Base-by-base conservation (phyloP, 2,888 invertebrate species). In the Amblyteles armatorius region DNA sequence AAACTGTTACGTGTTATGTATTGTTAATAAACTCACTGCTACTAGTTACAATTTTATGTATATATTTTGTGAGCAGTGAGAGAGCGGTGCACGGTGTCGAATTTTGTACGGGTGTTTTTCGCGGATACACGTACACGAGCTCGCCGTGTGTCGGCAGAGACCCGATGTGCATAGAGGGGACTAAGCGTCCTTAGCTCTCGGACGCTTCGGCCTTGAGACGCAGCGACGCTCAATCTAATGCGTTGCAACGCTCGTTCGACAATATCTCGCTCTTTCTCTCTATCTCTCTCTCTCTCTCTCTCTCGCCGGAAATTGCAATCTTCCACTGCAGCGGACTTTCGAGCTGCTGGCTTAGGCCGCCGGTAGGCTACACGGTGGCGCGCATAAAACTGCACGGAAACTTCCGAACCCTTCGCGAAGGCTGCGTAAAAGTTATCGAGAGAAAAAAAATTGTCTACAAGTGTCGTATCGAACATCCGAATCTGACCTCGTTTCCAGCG, bases 141-240 rank as follows among this genome's bases (percentile, higher is more conserved):
- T 50, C 3, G 3, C 50, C 9, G 5, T 40, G 44, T 78, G 69
- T 77, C 65, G 52, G 68, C 40, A 22, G 63, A 63, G 50, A 44
- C 68, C 74, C 73, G 63, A 63, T 63, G 82, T 65, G 84, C 82
- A 84, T 84, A 87, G 89, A 87, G 88, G 89, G 87, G 89, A 83
- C 86, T 87, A 85, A 89, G 90, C 90, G 91, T 91, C 91, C 91
- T 91, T 90, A 93, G 91, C 89, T 92, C 91, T 91, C 91, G 91
- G 91, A 90, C 92, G 90, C 86, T 88, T 87, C 92, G 93, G 92
- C 93, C 93, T 93, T 93, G 93, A 93, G 93, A 92, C 93, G 92
- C 93, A 93, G 93, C 93, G 93, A 93, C 87, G 89, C 93, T 93
- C 93, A 93, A 92, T 92, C 81, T 80, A 84, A 85, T 72, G 84